phyloP scores from a whole-genome alignment of 2,797 vertebrate species.

The Neoniphon sammara region DNA sequence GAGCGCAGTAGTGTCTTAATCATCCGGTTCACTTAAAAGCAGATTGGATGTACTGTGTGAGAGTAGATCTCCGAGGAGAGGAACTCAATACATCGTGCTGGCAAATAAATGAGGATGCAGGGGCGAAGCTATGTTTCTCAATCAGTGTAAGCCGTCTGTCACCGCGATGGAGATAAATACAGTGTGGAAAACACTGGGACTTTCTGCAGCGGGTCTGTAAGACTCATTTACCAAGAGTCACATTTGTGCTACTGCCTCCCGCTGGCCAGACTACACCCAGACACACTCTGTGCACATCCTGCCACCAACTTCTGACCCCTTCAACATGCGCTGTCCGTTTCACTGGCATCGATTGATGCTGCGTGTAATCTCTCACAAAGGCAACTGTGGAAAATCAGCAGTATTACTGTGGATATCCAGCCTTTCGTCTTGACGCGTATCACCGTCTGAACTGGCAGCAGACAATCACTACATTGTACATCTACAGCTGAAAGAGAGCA shows the following conservation, averaged over 20 bases:
- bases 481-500: conserved; percentile 34
- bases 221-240: conserved; percentile 48
- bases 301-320: neutral
- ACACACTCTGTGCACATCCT: conserved; percentile 31
- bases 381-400: neutral
- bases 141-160: conserved; percentile 78
- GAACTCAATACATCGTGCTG: conserved; percentile 63
- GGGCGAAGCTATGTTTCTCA: conserved; percentile 79
- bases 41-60: conserved; percentile 48
- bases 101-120: conserved; percentile 79
- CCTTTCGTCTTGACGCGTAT: conserved; percentile 14
- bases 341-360: neutral
- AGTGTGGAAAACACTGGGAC: conserved; percentile 34
- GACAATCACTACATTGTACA: conserved; percentile 42
- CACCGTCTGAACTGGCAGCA: conserved; percentile 24
- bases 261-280: conserved; percentile 63
- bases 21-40: conserved; percentile 50
- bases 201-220: conserved; percentile 40
- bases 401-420: neutral
- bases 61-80: conserved; percentile 53
- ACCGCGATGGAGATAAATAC: conserved; percentile 79
- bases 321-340: neutral
- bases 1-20: conserved; percentile 64
- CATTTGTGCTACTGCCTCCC: conserved; percentile 76
- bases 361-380: neutral